Evolutionary conservation across 2,888 invertebrate genomes (phyloP), one percentile per base, ranked within the genome.

Genomic region (Ceratothoa steindachneri): DNA sequence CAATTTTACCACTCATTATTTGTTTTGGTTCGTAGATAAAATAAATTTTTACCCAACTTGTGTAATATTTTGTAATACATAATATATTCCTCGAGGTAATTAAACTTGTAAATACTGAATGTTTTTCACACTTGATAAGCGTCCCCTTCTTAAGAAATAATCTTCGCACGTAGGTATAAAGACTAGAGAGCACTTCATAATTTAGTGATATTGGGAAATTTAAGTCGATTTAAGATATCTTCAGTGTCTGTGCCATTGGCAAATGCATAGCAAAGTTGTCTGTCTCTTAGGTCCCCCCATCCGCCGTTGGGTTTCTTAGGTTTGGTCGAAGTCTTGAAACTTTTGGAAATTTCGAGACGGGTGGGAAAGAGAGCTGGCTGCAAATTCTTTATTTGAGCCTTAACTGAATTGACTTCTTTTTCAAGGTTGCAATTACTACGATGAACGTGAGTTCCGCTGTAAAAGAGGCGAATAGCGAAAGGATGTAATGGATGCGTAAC

Each of bases 371-470:
- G 82, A 77, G 84, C 82, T 27, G 84, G 82, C 72, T 82, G 82
- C 77, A 86, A 84, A 29, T 82, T 79, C 15, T 80, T 80, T 53
- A 87, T 80, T 41, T 82, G 81, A 30, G 86, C 82, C n/a, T 84
- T 66, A 77, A 81, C 77, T 82, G 82, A 30, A 28, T 78, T 80
- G 81, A 84, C 81, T 82, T 81, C 82, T 31, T 82, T 82, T 22
- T 82, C 81, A 72, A 82, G 82, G 84, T 92, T 92, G 85, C 95
- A 95, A 83, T 93, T 92, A 52, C 90, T 90, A 83, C 95, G 93
- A 86, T 94, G 95, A 84, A 96, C 95, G 85, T 97, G 97, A 71
- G 97, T 92, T 2, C 97, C 97, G 85, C 97, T 97, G 87, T 12
- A 30, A 64, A 64, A 22, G n/a, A 5, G 27, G 28, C 1, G 27